Conservation (phyloP, 2,888 invertebrate genomes). For the Ametastegia equiseti region DNA sequence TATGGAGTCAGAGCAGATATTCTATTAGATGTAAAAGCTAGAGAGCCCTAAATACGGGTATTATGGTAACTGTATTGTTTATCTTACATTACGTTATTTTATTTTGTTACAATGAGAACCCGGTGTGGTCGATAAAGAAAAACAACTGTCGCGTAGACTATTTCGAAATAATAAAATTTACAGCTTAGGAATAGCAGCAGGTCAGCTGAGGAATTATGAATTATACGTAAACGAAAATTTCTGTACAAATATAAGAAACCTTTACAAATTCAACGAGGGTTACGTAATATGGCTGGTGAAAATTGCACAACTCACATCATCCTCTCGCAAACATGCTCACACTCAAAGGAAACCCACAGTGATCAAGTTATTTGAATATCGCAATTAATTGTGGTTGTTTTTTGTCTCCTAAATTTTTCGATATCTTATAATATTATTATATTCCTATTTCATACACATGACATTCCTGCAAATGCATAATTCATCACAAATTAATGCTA, state of each 20-base stretch:
- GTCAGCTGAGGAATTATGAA: background rate
- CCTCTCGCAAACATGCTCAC: background rate
- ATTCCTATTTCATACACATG: background rate
- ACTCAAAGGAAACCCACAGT: too few species aligned
- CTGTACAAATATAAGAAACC: background rate
- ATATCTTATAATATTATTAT: background rate
- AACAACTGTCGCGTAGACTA: background rate
- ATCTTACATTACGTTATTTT: background rate
- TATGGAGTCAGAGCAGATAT: background rate
- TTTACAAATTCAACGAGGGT: background rate
- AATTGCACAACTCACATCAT: background rate
- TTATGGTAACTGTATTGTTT: too few species aligned
- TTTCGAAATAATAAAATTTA: background rate
- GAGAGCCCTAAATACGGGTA: too few species aligned
- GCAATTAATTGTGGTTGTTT: background rate
- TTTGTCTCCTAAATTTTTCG: background rate
- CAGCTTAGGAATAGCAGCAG: background rate
- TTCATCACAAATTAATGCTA: background rate
- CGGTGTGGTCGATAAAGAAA: background rate
- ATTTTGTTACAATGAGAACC: background rate
- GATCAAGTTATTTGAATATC: background rate
- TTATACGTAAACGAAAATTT: background rate
- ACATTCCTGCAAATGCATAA: background rate
- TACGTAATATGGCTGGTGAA: background rate
- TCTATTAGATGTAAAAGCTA: background rate